Base-by-base conservation (phyloP, 2,888 invertebrate species). In the Macrosiphum euphorbiae region DNA sequence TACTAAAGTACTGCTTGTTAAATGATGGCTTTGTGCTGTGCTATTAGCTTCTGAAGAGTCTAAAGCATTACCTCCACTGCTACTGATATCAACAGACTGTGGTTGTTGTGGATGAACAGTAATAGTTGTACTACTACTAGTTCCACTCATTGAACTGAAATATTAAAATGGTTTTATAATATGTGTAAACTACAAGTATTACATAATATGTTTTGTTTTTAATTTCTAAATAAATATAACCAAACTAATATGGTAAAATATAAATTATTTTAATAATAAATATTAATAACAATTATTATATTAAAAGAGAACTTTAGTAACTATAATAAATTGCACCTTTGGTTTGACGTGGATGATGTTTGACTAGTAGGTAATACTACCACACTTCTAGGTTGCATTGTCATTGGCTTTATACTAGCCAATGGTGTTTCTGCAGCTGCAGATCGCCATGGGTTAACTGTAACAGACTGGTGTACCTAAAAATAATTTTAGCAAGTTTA, bases 351-450 rank as follows among this genome's bases (percentile, higher is more conserved):
- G 28, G 95, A 95, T 24, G 95, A 94, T 55, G 95, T 95, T 91
- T 95, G 95, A 92, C 95, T 97, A 87, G 98, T 98, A 0, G 98
- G 98, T 89, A 98, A 96, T 93, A 98, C 98, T 90, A 98, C 98
- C 47, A 97, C 97, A 95, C 97, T 97, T 94, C 97, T 96, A 78
- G 97, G 96, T 95, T 97, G 97, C 92, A 97, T 97, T 3, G 98
- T 97, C 97, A 99, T 98, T 0, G 99, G 99, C 67, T 99, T 97
- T 95, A 99, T 99, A 95, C 99, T 98, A 44, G 99, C 99, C 94
- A 99, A 96, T 0, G 98, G 98, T 0, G 98, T 98, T 95, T 98
- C 98, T 16, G 95, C 95, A 52, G 95, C 95, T 11, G 97, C 97
- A 5, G 97, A 97, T 94, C 98, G 97, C 96, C 98, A 97, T 47